A percentile compares a stretch with the other conserved stretches of the same genome.
Conservation (phyloP, 1,140 invertebrate species). For the Polypedilum vanderplanki region DNA sequence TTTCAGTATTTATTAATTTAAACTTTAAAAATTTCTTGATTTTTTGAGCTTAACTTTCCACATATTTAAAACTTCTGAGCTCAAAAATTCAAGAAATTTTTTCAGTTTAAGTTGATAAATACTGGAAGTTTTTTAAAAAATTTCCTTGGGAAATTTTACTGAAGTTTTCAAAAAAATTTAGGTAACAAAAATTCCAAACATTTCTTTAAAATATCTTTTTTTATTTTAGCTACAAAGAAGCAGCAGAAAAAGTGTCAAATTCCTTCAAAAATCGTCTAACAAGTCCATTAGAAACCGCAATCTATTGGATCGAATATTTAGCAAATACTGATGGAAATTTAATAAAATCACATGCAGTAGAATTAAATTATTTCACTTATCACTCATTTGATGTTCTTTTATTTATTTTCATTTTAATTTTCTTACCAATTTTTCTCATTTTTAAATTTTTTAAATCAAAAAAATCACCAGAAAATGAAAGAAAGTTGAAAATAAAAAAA, state of each 20-base stretch:
- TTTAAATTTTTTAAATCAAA: conserved; percentile 16
- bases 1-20: background rate
- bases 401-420: background rate
- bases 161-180: too few relatives aligned
- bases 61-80: background rate
- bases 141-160: conserved; percentile 17
- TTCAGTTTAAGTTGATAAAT: too few relatives aligned
- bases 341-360: conserved; percentile 44
- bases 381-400: conserved; percentile 37
- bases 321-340: conserved; percentile 45
- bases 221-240: conserved; percentile 43
- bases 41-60: background rate
- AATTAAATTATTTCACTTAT: conserved; percentile 42
- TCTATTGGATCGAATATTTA: conserved; percentile 64
- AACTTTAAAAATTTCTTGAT: background rate
- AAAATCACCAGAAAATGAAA: background rate
- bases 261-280: conserved; percentile 55
- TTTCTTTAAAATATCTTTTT: background rate
- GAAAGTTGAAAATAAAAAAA: too few relatives aligned
- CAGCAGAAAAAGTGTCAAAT: conserved; percentile 47
- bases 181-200: background rate
- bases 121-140: background rate
- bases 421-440: background rate
- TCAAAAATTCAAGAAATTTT: too few relatives aligned
- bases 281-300: conserved; percentile 54